phyloP scores from a whole-genome alignment of 2,113 vertebrate genomes.

The Dasypus novemcinctus region DNA sequence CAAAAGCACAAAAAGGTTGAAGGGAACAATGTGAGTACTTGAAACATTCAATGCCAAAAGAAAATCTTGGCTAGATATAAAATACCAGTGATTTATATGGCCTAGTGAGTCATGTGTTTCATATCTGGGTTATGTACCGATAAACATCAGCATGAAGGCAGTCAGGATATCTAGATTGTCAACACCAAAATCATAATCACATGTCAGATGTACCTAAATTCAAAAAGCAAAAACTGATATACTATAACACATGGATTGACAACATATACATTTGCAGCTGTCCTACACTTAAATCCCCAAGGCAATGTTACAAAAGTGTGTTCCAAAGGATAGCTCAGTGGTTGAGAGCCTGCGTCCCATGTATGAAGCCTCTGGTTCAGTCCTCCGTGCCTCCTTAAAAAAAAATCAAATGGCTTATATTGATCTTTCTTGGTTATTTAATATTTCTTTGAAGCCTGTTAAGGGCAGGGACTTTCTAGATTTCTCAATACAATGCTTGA shows the following conservation, averaged over 20 bases:
- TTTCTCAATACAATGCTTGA: conserved; percentile 27
- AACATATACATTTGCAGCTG: background rate
- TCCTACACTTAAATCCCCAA: conserved; percentile 5
- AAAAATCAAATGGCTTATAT: background rate
- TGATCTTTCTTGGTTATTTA: conserved; percentile 29
- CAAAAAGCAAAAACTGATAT: conserved; percentile 44
- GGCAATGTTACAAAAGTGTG: background rate
- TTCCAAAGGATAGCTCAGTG: background rate
- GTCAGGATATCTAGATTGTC: conserved; percentile 42
- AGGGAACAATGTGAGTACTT: conserved; percentile 66
- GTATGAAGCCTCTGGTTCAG: no score
- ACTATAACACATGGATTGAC: background rate
- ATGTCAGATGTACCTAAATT: background rate
- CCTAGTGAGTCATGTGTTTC: conserved; percentile 53
- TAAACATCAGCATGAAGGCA: conserved; percentile 38
- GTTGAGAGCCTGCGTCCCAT: background rate
- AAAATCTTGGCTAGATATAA: conserved; percentile 67
- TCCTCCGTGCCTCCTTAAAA: no score
- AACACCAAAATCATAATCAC: conserved; percentile 50
- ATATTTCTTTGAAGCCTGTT: background rate
- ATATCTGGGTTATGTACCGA: conserved; percentile 57
- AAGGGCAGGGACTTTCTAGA: background rate
- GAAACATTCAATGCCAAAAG: conserved; percentile 54
- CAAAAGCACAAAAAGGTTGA: conserved; percentile 58
- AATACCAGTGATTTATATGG: conserved; percentile 65